These are phyloP conservation scores for Aurelia aurita DNA, from an alignment of 30 jellyfish, hydroid and myxozoan species.

Conservation along the genomic window DNA sequence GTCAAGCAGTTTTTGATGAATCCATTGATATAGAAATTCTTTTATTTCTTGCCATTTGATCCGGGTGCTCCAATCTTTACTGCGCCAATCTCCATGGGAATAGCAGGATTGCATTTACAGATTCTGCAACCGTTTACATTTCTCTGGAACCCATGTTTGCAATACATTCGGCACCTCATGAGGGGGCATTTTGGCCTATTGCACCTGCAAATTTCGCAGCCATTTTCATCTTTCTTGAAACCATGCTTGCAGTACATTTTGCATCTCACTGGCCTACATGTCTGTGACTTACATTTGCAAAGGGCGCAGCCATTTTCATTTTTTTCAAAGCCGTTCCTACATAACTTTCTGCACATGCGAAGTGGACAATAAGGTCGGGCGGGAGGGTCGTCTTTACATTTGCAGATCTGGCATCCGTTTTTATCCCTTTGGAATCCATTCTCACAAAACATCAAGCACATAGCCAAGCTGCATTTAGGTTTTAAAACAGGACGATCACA, in stretches of 20 bases:
- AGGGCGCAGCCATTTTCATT: slow-evolving; percentile 25
- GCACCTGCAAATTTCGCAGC: slow-evolving; percentile 52
- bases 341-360: background rate
- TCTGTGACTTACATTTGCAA: slow-evolving; percentile 30
- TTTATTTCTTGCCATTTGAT: too few relatives aligned
- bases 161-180: slow-evolving; percentile 12
- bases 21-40: too few relatives aligned
- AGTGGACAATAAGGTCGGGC: background rate
- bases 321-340: slow-evolving; percentile 14
- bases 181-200: slow-evolving; percentile 4
- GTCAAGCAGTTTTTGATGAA: too few relatives aligned
- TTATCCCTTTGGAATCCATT: slow-evolving; percentile 23
- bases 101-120: background rate
- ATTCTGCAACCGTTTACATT: background rate
- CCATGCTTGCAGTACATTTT: slow-evolving; percentile 35
- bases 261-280: slow-evolving; percentile 11
- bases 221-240: slow-evolving; percentile 13
- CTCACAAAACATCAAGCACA: slow-evolving; percentile 32
- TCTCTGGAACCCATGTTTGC: background rate
- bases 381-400: slow-evolving; percentile 12
- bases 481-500: background rate
- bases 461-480: slow-evolving; percentile 27
- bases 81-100: background rate
- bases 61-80: background rate
- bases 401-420: slow-evolving; percentile 29